These are phyloP conservation scores for Rhynchophorus ferrugineus DNA, from an alignment of 1,140 invertebrate genomes.

Conservation along the genomic window DNA sequence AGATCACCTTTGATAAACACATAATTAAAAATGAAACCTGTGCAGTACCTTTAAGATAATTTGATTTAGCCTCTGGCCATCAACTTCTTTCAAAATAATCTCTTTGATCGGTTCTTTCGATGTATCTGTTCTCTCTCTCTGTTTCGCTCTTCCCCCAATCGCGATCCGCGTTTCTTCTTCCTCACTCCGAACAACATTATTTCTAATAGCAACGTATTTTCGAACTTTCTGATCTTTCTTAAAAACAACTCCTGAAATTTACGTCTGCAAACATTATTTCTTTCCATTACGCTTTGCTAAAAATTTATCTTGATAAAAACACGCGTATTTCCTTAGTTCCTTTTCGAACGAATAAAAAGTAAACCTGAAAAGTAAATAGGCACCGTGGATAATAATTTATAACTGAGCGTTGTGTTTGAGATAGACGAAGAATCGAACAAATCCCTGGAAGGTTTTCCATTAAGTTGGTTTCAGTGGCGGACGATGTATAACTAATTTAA, in stretches of 20 bases:
- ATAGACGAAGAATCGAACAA: conserved; percentile 15
- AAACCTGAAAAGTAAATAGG: conserved; percentile 11
- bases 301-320: conserved; percentile 22
- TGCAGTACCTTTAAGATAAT: background rate
- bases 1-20: no score
- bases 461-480: conserved; percentile 6
- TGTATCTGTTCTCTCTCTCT: background rate
- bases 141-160: no score
- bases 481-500: no score
- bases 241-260: conserved; percentile 19
- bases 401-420: conserved; percentile 9
- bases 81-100: background rate
- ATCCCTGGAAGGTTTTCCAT: conserved; percentile 12
- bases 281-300: conserved; percentile 17
- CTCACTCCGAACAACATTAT: background rate
- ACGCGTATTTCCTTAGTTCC: conserved; percentile 17
- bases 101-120: background rate
- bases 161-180: no score
- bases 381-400: conserved; percentile 16
- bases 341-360: conserved; percentile 12
- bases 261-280: conserved; percentile 14
- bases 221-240: conserved; percentile 16
- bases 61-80: background rate
- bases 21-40: no score
- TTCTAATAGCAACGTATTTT: conserved; percentile 3